phyloP scores from a whole-genome alignment of 2,797 vertebrate species.

The Otolemur crassicaudatus region DNA sequence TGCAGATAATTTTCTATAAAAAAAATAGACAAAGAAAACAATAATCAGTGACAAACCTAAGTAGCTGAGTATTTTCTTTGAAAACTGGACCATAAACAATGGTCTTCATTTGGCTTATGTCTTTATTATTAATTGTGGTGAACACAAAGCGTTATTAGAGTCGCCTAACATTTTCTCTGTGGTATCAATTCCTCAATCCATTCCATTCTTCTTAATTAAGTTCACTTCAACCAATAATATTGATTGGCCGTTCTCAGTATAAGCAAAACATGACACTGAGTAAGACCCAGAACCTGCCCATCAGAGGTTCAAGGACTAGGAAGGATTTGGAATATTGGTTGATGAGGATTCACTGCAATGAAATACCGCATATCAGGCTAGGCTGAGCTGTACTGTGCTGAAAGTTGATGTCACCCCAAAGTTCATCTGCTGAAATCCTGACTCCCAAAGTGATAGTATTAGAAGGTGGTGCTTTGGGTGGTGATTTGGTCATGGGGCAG shows the following conservation, averaged over 20 bases:
- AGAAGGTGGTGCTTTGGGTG: not conserved
- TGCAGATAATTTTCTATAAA: not conserved
- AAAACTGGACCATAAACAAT: not conserved
- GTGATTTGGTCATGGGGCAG: not conserved
- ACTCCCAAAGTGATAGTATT: not conserved
- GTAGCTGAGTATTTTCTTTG: not conserved
- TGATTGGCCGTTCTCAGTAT: not conserved
- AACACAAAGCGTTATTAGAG: not conserved
- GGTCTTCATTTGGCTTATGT: not conserved
- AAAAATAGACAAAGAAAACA: not conserved
- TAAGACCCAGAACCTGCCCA: not conserved
- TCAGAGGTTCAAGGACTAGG: not conserved
- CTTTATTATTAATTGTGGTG: not conserved
- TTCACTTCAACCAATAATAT: slow-evolving; percentile 22
- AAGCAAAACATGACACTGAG: not conserved
- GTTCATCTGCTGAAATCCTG: not conserved
- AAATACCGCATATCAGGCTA: fast-evolving
- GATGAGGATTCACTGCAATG: not conserved
- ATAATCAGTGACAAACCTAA: not conserved
- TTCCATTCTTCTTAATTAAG: slow-evolving; percentile 48
- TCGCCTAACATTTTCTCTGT: not conserved
- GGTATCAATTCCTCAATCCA: not conserved
- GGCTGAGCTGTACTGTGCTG: too few species aligned
- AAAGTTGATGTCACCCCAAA: too few species aligned
- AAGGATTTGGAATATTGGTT: not conserved